A percentile compares a stretch with the other conserved stretches of the same genome.
These are phyloP conservation scores for Heptranchias perlo DNA, from an alignment of 2,113 vertebrate genomes.

Conservation along the genomic window DNA sequence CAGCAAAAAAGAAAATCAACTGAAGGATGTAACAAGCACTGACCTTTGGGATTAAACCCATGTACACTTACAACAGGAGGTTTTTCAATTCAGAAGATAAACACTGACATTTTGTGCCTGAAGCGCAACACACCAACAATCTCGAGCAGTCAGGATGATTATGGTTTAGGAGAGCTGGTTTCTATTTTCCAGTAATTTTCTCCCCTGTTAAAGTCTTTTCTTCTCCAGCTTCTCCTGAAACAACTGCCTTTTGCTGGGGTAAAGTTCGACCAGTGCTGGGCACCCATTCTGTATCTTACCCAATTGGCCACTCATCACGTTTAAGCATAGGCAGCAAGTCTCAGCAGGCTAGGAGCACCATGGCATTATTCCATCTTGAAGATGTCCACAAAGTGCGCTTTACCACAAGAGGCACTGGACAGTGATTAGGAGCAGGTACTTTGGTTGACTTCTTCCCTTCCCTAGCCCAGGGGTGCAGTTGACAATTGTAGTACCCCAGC, in stretches of 20 bases:
- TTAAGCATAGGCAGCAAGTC: background rate
- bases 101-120: background rate
- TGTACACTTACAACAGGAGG: background rate
- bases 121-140: background rate
- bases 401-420: background rate
- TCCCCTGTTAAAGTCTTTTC: background rate
- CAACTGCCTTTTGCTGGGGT: background rate
- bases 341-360: background rate
- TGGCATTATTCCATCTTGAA: background rate
- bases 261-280: background rate
- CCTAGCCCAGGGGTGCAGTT: background rate
- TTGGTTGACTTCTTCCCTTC: background rate
- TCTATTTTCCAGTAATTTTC: background rate
- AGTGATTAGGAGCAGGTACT: background rate
- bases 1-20: background rate
- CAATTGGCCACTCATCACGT: background rate
- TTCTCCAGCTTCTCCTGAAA: background rate
- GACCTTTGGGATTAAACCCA: background rate
- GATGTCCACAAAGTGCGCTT: background rate
- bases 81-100: conserved; percentile 11
- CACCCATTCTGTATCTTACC: background rate
- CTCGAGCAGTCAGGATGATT: background rate
- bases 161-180: background rate
- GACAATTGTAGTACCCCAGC: background rate
- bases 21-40: conserved; percentile 6